Conservation (phyloP, 1,140 invertebrate genomes). For the Macrotrachela quadricornifera region DNA sequence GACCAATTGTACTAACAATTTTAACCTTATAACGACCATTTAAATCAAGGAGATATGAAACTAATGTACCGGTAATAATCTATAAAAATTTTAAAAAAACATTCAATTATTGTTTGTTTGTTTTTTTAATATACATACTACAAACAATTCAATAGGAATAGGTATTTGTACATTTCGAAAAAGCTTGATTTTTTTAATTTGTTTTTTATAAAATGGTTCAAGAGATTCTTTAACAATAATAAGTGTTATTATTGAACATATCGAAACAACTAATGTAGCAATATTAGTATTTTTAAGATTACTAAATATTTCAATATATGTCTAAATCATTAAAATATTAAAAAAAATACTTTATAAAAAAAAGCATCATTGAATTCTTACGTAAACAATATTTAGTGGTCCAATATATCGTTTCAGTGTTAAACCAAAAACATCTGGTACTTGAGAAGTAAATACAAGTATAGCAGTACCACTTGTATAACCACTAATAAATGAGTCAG, state of each 20-base stretch:
- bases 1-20: too few species aligned
- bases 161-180: not conserved
- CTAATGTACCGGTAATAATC: not conserved
- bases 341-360: not conserved
- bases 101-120: not conserved
- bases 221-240: not conserved
- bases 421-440: conserved; percentile 8
- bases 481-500: conserved; percentile 10
- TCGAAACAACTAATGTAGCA: not conserved
- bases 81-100: not conserved
- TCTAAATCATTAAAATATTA: not conserved
- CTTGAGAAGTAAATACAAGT: conserved; percentile 5
- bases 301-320: not conserved
- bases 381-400: not conserved
- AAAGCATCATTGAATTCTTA: not conserved
- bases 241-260: not conserved
- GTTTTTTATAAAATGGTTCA: too few species aligned
- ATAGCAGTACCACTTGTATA: conserved; percentile 7
- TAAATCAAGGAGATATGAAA: too few species aligned
- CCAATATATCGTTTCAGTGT: conserved; percentile 1
- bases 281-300: not conserved
- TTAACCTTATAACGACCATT: too few species aligned
- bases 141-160: not conserved
- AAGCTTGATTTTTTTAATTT: too few species aligned
- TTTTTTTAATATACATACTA: not conserved